Evolutionary conservation across 92 coral and sea anemone genomes (phyloP), one percentile per base, ranked within the genome.

Genomic region (Bergia puertoricense): DNA sequence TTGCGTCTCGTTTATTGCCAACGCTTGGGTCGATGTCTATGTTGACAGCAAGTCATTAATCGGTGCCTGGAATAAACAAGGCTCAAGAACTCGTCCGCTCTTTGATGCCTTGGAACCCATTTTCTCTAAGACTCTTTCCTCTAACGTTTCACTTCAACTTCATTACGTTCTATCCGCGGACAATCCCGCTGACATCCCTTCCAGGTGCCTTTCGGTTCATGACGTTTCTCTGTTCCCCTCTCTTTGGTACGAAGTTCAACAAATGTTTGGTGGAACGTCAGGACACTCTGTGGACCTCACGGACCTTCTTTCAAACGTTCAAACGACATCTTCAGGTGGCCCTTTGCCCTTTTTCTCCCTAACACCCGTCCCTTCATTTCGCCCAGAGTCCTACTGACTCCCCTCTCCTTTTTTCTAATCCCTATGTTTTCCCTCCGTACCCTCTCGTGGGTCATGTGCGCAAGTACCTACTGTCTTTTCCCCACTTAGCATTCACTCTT

Each of bases 121-220:
- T 22, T 91, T 91, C 67, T 1, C 8, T 14, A 86, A 77, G 42
- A 73, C 80, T 4, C 42, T 83, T 20, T 3, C 45, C 8, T 74
- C 54, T 50, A 91, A 91, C 39, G 73, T 85, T 37, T 72, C 45
- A 18, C 85, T 89, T 11, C 57, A 80, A 7, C 88, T 89, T 36
- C 85, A 41, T 46, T 75, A 51, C 36, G 23, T 91, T n/a, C 77
- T 74, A 5, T 91, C 93, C 20, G 16, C 66, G 22, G 45, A 9
- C 23, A 88, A 91, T 69, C 89, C 89, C 7, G 94, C 91, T 5
- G 90, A 91, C 79, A 42, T 78, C 18, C 91, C 94, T 6, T 92
- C 92, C 20, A 57, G 92, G 30, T 30, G 20, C 50, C 44, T n/a
- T 51, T 90, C 0, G 5, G 59, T 41, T n/a, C 16, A 62, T 23